Percentiles rank a stretch among this genome's conserved stretches.
phyloP scores from a whole-genome alignment of 2,888 invertebrate species.

The Chrysomela aeneicollis region DNA sequence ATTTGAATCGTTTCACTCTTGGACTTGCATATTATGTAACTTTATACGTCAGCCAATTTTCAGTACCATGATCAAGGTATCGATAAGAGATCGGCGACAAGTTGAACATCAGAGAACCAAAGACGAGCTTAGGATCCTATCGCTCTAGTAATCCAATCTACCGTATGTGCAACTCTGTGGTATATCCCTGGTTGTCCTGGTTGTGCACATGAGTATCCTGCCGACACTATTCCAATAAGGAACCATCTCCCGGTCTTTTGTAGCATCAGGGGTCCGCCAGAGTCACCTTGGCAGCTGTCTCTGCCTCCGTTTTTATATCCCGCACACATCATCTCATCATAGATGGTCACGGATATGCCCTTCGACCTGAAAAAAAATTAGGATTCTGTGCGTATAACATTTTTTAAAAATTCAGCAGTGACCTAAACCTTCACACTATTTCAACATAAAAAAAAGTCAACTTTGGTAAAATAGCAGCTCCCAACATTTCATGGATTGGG shows the following conservation, averaged over 20 bases:
- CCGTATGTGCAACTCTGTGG: conserved; percentile 88
- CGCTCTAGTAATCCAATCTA: conserved; percentile 86
- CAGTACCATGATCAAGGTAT: no score
- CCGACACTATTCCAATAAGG: conserved; percentile 85
- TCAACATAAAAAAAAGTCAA: no score
- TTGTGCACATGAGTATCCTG: conserved; percentile 93
- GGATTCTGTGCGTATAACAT: conserved; percentile 21
- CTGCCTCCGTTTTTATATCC: conserved; percentile 89
- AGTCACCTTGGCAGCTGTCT: conserved; percentile 81
- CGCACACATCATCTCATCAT: conserved; percentile 95
- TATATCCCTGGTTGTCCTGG: conserved; percentile 94
- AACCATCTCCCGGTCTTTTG: conserved; percentile 89
- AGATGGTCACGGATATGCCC: conserved; percentile 88
- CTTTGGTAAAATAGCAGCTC: no score
- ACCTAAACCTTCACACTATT: not conserved
- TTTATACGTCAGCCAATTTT: no score
- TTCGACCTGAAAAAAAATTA: conserved; percentile 62
- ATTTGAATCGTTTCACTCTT: no score
- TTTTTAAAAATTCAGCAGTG: not conserved
- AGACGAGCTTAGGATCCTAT: conserved; percentile 58
- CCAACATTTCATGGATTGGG: no score
- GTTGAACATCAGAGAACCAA: no score
- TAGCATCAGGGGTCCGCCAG: conserved; percentile 90
- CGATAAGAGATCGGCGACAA: no score
- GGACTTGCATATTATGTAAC: no score